Evolutionary conservation across 2,113 vertebrate species (phyloP).

Genomic region (Platysteira castanea): DNA sequence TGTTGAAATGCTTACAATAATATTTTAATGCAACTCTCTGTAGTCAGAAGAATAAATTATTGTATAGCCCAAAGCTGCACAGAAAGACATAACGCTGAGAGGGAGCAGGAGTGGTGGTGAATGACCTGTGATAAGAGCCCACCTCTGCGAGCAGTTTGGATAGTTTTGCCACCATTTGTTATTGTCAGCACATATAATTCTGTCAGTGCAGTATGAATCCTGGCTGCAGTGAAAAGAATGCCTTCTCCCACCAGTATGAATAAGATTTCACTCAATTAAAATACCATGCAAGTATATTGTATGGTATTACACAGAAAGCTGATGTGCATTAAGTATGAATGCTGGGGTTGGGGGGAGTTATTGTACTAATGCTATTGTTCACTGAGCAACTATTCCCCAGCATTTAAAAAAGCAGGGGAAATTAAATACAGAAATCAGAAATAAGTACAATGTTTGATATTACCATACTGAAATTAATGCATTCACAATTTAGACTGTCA

Average conservation of each 20-base stretch:
- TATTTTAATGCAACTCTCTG: slow-evolving; percentile 60
- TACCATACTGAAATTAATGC: slow-evolving; percentile 1
- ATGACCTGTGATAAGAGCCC: slow-evolving; percentile 55
- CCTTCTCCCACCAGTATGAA: slow-evolving; percentile 44
- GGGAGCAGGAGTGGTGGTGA: background rate
- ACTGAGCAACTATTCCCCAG: background rate
- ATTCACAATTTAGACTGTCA: slow-evolving; percentile 28
- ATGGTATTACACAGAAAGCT: slow-evolving; percentile 16
- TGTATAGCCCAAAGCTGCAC: background rate
- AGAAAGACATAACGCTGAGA: background rate
- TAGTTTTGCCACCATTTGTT: slow-evolving; percentile 57
- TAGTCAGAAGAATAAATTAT: slow-evolving; percentile 39
- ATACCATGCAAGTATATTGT: slow-evolving; percentile 31
- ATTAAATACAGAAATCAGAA: slow-evolving; percentile 59
- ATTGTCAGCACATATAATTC: slow-evolving; percentile 64
- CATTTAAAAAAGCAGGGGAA: slow-evolving; percentile 35
- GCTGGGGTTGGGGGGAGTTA: slow-evolving; percentile 1
- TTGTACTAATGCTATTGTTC: slow-evolving; percentile 23
- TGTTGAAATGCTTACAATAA: slow-evolving; percentile 42
- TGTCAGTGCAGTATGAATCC: slow-evolving; percentile 50
- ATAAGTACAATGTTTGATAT: slow-evolving; percentile 40
- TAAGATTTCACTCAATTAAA: slow-evolving; percentile 62
- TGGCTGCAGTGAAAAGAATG: slow-evolving; percentile 62
- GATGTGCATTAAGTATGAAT: slow-evolving; percentile 15
- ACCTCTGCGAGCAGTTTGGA: slow-evolving; percentile 23